Conservation (phyloP, 2,113 vertebrate genomes). For the Prietella phreatophila region DNA sequence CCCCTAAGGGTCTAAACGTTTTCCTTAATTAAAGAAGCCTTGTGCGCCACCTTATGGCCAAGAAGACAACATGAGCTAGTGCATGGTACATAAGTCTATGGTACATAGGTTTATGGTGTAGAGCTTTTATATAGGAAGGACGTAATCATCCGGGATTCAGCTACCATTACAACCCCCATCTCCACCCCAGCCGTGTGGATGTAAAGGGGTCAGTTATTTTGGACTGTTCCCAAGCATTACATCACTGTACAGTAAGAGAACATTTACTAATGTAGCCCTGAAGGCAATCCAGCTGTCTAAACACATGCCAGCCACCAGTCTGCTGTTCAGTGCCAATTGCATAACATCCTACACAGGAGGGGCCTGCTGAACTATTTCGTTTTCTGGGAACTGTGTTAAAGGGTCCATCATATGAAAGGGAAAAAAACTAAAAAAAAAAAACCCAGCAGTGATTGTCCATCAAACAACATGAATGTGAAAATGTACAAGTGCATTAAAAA, state of each 20-base stretch:
- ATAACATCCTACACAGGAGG: constrained; percentile 64
- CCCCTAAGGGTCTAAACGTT: constrained; percentile 57
- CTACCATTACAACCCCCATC: neutral
- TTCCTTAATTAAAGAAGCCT: neutral
- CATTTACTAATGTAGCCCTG: constrained; percentile 58
- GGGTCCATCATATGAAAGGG: neutral
- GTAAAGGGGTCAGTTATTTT: constrained; percentile 38
- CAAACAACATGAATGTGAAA: constrained; percentile 10
- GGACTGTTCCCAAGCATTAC: constrained; percentile 69
- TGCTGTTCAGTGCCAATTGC: constrained; percentile 69
- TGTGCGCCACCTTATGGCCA: constrained; percentile 38
- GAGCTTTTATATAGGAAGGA: neutral
- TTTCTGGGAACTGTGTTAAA: constrained; percentile 35
- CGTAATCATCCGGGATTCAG: neutral
- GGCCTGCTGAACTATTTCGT: constrained; percentile 34
- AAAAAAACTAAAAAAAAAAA: neutral
- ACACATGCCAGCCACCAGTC: constrained; percentile 60
- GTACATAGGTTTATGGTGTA: neutral
- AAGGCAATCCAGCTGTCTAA: constrained; percentile 56
- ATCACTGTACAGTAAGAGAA: constrained; percentile 72
- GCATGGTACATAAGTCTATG: neutral
- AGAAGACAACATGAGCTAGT: neutral
- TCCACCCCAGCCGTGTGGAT: neutral
- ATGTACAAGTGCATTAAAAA: constrained; percentile 17
- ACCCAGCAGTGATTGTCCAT: neutral